Evolutionary conservation across 2,888 invertebrate genomes (phyloP).

Genomic region (Zygothrica quintamaculata): DNA sequence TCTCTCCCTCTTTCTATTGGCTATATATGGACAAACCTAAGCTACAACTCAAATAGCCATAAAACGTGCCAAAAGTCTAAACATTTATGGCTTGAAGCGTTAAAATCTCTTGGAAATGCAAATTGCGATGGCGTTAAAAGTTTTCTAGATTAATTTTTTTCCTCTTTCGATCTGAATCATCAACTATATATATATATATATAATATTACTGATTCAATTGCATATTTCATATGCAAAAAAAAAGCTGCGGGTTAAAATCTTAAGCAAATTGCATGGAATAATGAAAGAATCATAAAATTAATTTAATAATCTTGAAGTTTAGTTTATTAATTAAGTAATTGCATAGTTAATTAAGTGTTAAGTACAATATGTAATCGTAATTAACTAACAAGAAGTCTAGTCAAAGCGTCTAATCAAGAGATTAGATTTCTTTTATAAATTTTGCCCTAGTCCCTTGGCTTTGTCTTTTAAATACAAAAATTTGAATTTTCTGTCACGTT

Average conservation of each 20-base stretch:
- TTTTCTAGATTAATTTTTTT: slow-evolving; percentile 14
- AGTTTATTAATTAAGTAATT: no score
- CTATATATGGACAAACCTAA: slow-evolving; percentile 10
- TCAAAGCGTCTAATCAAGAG: slow-evolving; percentile 17
- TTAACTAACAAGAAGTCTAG: slow-evolving; percentile 8
- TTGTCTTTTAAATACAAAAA: not conserved
- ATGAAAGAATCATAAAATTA: no score
- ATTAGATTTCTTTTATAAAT: not conserved
- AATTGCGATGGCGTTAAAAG: slow-evolving; percentile 15
- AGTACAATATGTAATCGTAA: no score
- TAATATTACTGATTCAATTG: no score
- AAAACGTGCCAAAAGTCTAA: slow-evolving; percentile 49
- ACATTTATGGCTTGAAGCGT: slow-evolving; percentile 29
- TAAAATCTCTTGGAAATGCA: slow-evolving; percentile 27
- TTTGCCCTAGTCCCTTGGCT: not conserved
- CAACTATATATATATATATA: no score
- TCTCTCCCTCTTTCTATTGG: no score
- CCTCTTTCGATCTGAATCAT: no score
- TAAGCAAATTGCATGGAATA: no score
- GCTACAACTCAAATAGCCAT: not conserved
- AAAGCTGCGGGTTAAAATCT: no score
- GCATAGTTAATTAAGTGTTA: no score
- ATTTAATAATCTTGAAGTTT: no score
- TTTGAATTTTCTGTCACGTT: slow-evolving; percentile 13
- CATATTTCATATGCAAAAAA: no score